phyloP scores from a whole-genome alignment of 2,888 invertebrate genomes.

The Mesorhabditis belari region DNA sequence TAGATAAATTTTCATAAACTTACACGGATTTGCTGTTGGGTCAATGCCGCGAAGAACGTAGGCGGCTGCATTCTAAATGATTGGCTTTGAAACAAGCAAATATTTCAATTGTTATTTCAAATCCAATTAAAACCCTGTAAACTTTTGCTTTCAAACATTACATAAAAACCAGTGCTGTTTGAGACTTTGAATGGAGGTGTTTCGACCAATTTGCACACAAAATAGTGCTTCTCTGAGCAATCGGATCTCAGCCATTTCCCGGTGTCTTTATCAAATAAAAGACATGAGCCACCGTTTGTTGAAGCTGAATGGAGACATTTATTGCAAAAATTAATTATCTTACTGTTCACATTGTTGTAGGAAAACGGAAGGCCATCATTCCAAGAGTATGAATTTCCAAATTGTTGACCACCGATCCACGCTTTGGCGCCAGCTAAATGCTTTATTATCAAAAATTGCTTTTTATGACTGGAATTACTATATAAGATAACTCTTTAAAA shows the following conservation, averaged over 20 bases:
- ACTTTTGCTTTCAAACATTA: not conserved
- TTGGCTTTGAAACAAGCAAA: no score
- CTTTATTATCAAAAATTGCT: not conserved
- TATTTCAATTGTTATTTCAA: no score
- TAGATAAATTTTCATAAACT: constrained; percentile 17
- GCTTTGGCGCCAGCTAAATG: not conserved
- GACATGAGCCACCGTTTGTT: not conserved
- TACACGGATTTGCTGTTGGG: constrained; percentile 36
- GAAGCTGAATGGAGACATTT: not conserved
- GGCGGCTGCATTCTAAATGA: constrained; percentile 21
- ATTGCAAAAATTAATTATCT: not conserved
- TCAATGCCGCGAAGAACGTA: constrained; percentile 38
- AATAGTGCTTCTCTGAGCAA: not conserved
- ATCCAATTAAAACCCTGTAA: not conserved
- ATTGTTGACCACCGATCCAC: not conserved
- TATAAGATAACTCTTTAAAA: no score
- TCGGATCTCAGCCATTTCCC: not conserved
- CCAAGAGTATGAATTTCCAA: not conserved
- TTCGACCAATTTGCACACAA: not conserved
- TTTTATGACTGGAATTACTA: not conserved
- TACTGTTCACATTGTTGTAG: not conserved
- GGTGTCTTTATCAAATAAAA: not conserved
- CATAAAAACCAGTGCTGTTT: not conserved
- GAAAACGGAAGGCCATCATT: not conserved
- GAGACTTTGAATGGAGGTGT: not conserved